Base-by-base conservation (phyloP, 1,140 invertebrate species). In the Trichonephila clavata region DNA sequence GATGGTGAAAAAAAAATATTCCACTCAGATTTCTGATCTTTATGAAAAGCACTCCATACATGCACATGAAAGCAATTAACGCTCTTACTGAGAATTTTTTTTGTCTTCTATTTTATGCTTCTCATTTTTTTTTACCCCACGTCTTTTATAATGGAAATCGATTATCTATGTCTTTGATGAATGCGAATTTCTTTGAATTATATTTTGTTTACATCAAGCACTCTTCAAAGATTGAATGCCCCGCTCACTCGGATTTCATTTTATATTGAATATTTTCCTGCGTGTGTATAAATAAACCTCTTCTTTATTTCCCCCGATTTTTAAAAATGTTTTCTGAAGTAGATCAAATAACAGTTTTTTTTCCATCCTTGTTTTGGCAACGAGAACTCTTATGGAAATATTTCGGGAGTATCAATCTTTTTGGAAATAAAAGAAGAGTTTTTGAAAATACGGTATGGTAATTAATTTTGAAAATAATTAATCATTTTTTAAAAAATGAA, bases 91-190 rank as follows among this genome's bases (percentile, higher is more conserved):
- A 59, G 71, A 81, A 43, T 92, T 84, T 92, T 80, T 89, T 77
- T 89, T n/a, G 2, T 60, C 43, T 43, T 13, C 7, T 80, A n/a
- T 50, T 89, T 89, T 89, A 39, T 89, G 16, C 71, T n/a, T 50
- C 50, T 84, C 63, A 32, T 50, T 57, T n/a, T 84, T 84, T 84
- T 84, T 84, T 84, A 32, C 65, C 20, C 59, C 32, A 13, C 57
- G 27, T 83, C 90, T 84, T 86, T 92, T 68, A 92, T 92, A 92
- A 92, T 92, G 59, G 90, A 65, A 92, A 92, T 92, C 90, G 90
- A 92, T 92, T 84, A 71, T 71, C 32, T 71, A 71, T 63, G 63
- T 84, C 90, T 92, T 92, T 92, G 81, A 92, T 92, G 81, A 84
- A 86, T 92, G 43, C 24, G 80, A 57, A 63, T 84, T 92, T 92